Evolutionary conservation across 2,113 vertebrate genomes (phyloP).

Genomic region (Catharus minimus): DNA sequence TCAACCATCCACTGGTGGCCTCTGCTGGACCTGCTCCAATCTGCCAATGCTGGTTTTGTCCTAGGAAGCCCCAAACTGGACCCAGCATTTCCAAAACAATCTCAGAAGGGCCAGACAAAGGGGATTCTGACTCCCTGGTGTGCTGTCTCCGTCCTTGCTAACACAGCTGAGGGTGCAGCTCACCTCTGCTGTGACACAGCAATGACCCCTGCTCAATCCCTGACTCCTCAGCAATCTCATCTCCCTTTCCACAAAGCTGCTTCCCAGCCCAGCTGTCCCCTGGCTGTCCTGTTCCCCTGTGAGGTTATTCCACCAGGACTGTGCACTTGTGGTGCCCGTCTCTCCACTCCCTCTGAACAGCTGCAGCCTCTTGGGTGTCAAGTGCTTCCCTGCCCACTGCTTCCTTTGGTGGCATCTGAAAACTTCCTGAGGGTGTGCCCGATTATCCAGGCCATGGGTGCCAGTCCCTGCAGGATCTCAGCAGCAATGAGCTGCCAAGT

Average conservation of each 20-base stretch:
- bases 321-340: not conserved
- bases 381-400: not conserved
- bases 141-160: not conserved
- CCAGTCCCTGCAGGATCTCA: not conserved
- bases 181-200: not conserved
- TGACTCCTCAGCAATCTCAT: not conserved
- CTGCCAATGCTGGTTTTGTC: not conserved
- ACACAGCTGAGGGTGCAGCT: not conserved
- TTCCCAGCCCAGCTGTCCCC: not conserved
- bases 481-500: not conserved
- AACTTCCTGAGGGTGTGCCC: not conserved
- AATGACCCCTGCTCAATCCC: rapidly evolving
- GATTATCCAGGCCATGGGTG: not conserved
- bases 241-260: not conserved
- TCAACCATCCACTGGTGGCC: not conserved
- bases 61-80: not conserved
- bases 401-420: not conserved
- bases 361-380: not conserved
- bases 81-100: not conserved
- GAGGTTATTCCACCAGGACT: not conserved
- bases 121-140: not conserved
- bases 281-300: not conserved
- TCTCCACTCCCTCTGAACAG: not conserved
- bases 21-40: not conserved
- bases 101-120: not conserved